phyloP scores from a whole-genome alignment of 2,113 vertebrate species.

The Podarcis muralis region DNA sequence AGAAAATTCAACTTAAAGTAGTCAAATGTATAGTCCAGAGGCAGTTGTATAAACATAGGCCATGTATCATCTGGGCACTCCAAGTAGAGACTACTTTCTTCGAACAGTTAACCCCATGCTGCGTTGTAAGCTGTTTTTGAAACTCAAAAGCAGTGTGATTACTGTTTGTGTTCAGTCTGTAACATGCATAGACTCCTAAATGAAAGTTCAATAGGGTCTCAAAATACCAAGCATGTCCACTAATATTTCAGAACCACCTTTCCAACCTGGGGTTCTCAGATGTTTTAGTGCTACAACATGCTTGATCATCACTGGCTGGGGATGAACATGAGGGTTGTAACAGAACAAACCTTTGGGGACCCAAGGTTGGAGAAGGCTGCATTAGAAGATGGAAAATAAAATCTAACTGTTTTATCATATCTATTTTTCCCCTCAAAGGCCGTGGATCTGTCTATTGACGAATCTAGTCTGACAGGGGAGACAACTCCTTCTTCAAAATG shows the following conservation, averaged over 20 bases:
- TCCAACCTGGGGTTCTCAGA: too few relatives aligned
- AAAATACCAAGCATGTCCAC: background rate
- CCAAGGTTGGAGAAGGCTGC: background rate
- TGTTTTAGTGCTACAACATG: too few relatives aligned
- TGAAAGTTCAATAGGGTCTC: background rate
- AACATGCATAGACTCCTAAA: background rate
- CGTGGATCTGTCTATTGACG: constrained; percentile 89
- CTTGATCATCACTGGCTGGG: too few relatives aligned
- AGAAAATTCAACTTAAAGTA: too few relatives aligned
- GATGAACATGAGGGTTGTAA: background rate
- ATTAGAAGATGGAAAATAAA: background rate
- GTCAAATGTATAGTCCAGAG: too few relatives aligned
- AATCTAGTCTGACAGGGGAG: constrained; percentile 96
- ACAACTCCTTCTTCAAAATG: constrained; percentile 91
- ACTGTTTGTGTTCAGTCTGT: background rate
- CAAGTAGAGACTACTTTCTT: background rate
- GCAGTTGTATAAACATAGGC: background rate
- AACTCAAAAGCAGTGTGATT: background rate
- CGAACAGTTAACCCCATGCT: background rate
- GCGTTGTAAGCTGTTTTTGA: background rate
- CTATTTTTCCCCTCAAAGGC: constrained; percentile 76
- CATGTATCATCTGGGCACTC: background rate
- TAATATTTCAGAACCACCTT: too few relatives aligned
- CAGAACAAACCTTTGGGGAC: background rate
- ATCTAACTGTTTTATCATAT: background rate